Conservation (phyloP, 2,113 vertebrate species). For the Plestiodon gilberti region DNA sequence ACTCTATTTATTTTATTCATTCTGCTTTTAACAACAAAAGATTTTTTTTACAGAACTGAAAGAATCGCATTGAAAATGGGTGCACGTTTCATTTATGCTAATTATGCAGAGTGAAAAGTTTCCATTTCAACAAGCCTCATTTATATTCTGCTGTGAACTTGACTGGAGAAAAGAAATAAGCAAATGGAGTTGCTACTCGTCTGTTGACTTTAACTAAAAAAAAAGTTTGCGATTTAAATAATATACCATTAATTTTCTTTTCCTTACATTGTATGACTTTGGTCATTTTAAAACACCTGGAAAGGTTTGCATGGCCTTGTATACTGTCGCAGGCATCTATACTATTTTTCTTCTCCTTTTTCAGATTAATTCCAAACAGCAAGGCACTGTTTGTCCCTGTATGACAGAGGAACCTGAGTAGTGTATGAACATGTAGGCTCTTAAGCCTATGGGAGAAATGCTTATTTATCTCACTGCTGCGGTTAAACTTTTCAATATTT, state of each 20-base stretch:
- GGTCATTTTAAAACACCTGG: background rate
- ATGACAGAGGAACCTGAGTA: background rate
- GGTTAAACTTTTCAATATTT: slow-evolving; percentile 59
- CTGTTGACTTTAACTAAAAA: slow-evolving; percentile 54
- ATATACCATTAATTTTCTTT: slow-evolving; percentile 41
- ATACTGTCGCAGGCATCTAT: background rate
- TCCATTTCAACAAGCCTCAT: slow-evolving; percentile 72
- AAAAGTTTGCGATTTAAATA: slow-evolving; percentile 52
- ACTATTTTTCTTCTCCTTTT: background rate
- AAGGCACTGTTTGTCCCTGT: background rate
- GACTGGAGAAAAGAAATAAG: slow-evolving; percentile 41
- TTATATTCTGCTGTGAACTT: slow-evolving; percentile 69
- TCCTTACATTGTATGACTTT: background rate
- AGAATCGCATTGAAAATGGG: slow-evolving; percentile 64
- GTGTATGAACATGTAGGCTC: slow-evolving; percentile 35
- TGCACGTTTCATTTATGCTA: slow-evolving; percentile 71
- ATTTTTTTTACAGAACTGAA: slow-evolving; percentile 66
- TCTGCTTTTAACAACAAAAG: slow-evolving; percentile 53
- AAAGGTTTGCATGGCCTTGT: background rate
- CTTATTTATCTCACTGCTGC: slow-evolving; percentile 47
- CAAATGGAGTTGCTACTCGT: slow-evolving; percentile 55
- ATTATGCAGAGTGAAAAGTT: slow-evolving; percentile 73
- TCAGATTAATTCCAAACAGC: slow-evolving; percentile 45
- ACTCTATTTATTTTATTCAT: slow-evolving; percentile 30
- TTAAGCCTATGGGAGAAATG: slow-evolving; percentile 33